A percentile compares a stretch with the other conserved stretches of the same genome.
phyloP scores from a whole-genome alignment of 2,888 invertebrate species.

The Trichogramma dendrolimi region DNA sequence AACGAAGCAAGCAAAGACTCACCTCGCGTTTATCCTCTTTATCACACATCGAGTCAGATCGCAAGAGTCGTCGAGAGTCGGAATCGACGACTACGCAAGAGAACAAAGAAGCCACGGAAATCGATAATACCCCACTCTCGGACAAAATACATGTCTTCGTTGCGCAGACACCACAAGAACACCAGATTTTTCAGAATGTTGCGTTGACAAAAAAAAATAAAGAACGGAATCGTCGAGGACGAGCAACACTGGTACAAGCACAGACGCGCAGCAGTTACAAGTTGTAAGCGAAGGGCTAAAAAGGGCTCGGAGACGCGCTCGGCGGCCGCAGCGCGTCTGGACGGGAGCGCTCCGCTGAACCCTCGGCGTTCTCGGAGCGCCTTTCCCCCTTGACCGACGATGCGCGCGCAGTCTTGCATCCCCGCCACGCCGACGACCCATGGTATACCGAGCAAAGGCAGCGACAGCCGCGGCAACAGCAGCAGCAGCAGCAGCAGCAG shows the following conservation, averaged over 20 bases:
- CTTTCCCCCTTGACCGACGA: slow-evolving; percentile 1
- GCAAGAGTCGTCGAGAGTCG: no score
- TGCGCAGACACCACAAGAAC: not conserved
- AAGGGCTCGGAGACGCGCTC: slow-evolving; percentile 2
- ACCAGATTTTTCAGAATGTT: not conserved
- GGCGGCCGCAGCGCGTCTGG: slow-evolving; percentile 10
- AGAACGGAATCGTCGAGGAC: not conserved
- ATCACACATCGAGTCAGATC: no score
- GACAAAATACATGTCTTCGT: not conserved
- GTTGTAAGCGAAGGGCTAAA: not conserved
- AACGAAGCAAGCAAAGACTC: no score
- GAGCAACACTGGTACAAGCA: no score
- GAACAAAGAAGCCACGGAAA: no score
- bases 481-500: slow-evolving; percentile 30
- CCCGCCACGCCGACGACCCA: not conserved
- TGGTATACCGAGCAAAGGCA: slow-evolving; percentile 1
- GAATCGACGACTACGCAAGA: no score
- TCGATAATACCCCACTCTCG: not conserved
- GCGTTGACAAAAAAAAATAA: not conserved
- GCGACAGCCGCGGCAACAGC: slow-evolving; percentile 8
- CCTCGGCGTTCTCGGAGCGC: not conserved
- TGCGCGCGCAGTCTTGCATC: slow-evolving; percentile 23
- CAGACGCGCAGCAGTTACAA: no score
- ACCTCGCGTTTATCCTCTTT: no score
- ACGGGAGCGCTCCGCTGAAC: slow-evolving; percentile 23